These are phyloP conservation scores for Boloria selene DNA, from an alignment of 2,888 invertebrate species.

Conservation along the genomic window DNA sequence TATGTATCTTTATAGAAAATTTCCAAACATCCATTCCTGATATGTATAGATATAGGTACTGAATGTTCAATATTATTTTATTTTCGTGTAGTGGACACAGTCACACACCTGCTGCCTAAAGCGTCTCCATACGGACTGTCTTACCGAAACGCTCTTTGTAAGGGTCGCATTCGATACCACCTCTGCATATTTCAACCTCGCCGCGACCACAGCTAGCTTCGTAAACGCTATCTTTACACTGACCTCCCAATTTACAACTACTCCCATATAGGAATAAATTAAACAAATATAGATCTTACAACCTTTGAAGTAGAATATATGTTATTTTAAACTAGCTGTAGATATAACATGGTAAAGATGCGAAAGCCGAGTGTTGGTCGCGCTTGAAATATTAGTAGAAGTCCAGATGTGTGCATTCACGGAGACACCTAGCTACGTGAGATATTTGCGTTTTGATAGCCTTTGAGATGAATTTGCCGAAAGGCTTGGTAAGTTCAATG, in stretches of 20 bases:
- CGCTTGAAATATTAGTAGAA: slow-evolving; percentile 79
- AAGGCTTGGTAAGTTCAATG: slow-evolving; percentile 41
- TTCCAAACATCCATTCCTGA: too few species aligned
- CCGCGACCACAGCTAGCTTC: slow-evolving; percentile 70
- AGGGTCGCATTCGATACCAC: slow-evolving; percentile 73
- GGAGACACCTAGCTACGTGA: slow-evolving; percentile 62
- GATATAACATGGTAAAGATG: slow-evolving; percentile 55
- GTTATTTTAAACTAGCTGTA: background rate
- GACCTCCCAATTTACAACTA: slow-evolving; percentile 50
- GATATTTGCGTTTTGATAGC: slow-evolving; percentile 73
- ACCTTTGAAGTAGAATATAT: slow-evolving; percentile 31
- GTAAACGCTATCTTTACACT: slow-evolving; percentile 74
- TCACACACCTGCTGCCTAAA: slow-evolving; percentile 56
- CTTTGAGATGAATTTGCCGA: slow-evolving; percentile 59
- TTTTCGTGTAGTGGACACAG: slow-evolving; percentile 47
- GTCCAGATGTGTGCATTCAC: slow-evolving; percentile 72
- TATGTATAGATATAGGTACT: too few species aligned
- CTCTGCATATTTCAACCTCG: slow-evolving; percentile 77
- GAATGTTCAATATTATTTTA: slow-evolving; percentile 18
- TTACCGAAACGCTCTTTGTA: slow-evolving; percentile 68
- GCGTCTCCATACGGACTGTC: slow-evolving; percentile 70
- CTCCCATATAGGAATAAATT: slow-evolving; percentile 24
- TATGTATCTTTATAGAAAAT: too few species aligned
- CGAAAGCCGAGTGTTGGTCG: slow-evolving; percentile 66
- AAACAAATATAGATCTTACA: slow-evolving; percentile 44